phyloP scores from a whole-genome alignment of 2,888 invertebrate genomes.

The Epinotia bilunana region DNA sequence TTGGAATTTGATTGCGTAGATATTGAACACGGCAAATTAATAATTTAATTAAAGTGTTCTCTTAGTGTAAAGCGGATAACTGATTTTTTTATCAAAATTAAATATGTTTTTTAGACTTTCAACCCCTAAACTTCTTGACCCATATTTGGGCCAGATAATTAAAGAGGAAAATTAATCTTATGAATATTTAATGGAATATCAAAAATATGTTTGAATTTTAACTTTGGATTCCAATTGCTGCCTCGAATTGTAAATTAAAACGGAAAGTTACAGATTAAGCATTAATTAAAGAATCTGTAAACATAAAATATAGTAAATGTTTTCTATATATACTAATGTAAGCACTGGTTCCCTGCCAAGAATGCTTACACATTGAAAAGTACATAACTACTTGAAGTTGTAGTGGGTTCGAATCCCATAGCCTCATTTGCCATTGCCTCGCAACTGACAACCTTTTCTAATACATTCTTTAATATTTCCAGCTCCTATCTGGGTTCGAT shows the following conservation, averaged over 20 bases:
- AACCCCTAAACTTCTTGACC: not conserved
- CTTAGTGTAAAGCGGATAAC: not conserved
- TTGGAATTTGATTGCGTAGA: no score
- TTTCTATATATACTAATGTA: not conserved
- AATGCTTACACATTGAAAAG: not conserved
- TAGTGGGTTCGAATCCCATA: constrained; percentile 18
- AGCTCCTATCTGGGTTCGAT: constrained; percentile 43
- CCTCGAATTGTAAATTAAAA: no score
- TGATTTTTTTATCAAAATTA: not conserved
- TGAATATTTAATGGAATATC: no score
- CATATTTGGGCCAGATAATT: not conserved
- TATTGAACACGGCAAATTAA: not conserved
- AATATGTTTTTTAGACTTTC: not conserved
- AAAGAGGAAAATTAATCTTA: no score
- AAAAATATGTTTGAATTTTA: not conserved
- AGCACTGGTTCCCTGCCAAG: not conserved
- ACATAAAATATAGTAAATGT: no score
- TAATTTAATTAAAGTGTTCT: not conserved
- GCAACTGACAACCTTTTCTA: constrained; percentile 5
- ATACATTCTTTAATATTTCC: constrained; percentile 37
- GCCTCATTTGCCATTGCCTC: constrained; percentile 12
- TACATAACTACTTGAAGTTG: not conserved
- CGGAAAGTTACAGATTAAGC: no score
- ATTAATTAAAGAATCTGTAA: no score
- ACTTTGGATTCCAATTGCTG: not conserved